Evolutionary conservation across 2,113 vertebrate genomes (phyloP), one percentile per base, ranked within the genome.

Genomic region (Pardalotus punctatus): DNA sequence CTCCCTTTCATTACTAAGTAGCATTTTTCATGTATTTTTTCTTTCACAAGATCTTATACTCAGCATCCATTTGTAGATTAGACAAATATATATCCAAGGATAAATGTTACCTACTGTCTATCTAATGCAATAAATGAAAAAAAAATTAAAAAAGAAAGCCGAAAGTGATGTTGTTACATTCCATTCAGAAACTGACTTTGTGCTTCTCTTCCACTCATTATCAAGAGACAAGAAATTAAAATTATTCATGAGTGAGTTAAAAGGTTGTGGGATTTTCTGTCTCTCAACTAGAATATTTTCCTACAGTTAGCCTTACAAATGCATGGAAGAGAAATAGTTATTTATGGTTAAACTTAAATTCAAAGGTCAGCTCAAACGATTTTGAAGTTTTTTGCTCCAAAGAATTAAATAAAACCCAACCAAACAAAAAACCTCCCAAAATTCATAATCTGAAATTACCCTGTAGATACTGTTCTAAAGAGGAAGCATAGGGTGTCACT

Each of bases 361-460:
- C 16, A 66, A 43, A 70, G 58, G 6, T 81, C 17, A n/a, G 1
- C 10, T 56, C 14, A 77, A 43, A 66, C 11, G 2, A 36, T 47
- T 69, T 76, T 51, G 29, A 47, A 20, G 3, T 3, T 21, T 64
- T 14, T 69, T 64, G 1, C 16, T 53, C 7, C 1, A 13, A 74
- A 50, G 3, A 54, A 29, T 40, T 70, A 43, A 1, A n/a, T 65
- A 31, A 81, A 54, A 14, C 4, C 14, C 3, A 25, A 57, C 2
- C 22, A 65, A 51, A 65, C 18, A 73, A 50, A 65, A 45, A 6
- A 1, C 0, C 16, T 2, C 10, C 4, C 3, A 31, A n/a, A 31
- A n/a, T 4, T 66, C 72, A 11, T 2, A 56, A 35, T 73, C 24
- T 35, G 11, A 65, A 83, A 3, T 35, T 85, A 27, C 6, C 6